Conservation (phyloP, 2,888 invertebrate genomes). For the Pterobdella sp. region DNA sequence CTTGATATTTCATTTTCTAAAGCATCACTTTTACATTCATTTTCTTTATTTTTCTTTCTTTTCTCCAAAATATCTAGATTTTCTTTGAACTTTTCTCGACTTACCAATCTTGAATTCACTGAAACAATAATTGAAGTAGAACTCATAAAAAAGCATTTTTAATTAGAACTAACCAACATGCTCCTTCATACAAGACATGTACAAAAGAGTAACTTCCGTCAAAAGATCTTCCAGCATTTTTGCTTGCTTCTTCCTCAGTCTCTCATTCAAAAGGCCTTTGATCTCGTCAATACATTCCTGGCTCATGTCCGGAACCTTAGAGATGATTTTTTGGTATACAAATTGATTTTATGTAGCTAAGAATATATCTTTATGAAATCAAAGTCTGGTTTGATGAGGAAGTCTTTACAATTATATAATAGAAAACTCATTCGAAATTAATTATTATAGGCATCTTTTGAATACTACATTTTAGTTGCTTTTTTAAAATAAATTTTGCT, state of each 20-base stretch:
- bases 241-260: background rate
- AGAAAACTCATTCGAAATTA: no score
- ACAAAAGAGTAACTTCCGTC: background rate
- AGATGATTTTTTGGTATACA: no score
- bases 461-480: no score
- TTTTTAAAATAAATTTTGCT: no score
- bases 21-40: background rate
- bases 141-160: background rate
- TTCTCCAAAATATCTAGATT: background rate
- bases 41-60: background rate
- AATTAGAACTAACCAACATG: background rate
- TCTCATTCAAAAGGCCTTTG: background rate
- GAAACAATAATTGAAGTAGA: background rate
- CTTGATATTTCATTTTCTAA: no score
- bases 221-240: background rate
- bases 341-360: no score
- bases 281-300: background rate
- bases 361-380: no score
- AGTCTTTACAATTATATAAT: no score
- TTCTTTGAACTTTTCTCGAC: background rate
- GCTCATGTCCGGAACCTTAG: background rate
- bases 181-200: background rate
- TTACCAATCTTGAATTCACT: slow-evolving; percentile 5
- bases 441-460: no score
- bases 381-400: no score